Conservation (phyloP, 1,140 invertebrate genomes). For the Cephus cinctus region DNA sequence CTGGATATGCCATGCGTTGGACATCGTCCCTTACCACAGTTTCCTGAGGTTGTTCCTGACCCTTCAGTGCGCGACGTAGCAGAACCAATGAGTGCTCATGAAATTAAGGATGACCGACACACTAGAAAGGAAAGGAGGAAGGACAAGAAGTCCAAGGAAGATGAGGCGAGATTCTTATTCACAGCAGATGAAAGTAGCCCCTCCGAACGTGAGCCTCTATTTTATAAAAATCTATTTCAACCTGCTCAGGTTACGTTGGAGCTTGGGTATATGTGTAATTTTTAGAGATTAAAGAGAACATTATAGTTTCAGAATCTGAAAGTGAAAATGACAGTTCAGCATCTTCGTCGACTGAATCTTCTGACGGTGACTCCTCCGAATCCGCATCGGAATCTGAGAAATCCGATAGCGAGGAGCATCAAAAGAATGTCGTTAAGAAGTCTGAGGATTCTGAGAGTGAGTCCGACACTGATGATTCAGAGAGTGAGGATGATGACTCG, state of each 20-base stretch:
- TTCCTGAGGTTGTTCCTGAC: constrained; percentile 78
- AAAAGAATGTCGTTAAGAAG: constrained; percentile 25
- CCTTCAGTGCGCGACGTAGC: constrained; percentile 77
- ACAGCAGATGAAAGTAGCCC: constrained; percentile 40
- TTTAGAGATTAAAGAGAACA: too few species aligned
- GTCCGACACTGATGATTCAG: constrained; percentile 48
- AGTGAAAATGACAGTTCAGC: constrained; percentile 38
- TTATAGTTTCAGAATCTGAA: constrained; percentile 37
- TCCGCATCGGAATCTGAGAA: constrained; percentile 41
- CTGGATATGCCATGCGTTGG: constrained; percentile 82
- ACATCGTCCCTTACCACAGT: constrained; percentile 86
- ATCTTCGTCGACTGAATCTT: constrained; percentile 36
- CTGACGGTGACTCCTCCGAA: constrained; percentile 40
- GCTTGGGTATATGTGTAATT: too few species aligned
- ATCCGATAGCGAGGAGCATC: constrained; percentile 32
- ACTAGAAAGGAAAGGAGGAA: constrained; percentile 41
- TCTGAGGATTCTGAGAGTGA: constrained; percentile 42
- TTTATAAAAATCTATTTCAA: too few species aligned
- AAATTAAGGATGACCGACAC: constrained; percentile 21
- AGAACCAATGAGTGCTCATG: constrained; percentile 40
- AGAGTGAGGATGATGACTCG: constrained; percentile 36
- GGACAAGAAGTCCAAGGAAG: constrained; percentile 44
- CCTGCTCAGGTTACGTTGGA: too few species aligned
- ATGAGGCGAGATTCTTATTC: constrained; percentile 41
- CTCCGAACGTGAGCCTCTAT: constrained; percentile 31